These are phyloP conservation scores for Triplophysa tibetana DNA, from an alignment of 2,113 vertebrate genomes.

Conservation along the genomic window DNA sequence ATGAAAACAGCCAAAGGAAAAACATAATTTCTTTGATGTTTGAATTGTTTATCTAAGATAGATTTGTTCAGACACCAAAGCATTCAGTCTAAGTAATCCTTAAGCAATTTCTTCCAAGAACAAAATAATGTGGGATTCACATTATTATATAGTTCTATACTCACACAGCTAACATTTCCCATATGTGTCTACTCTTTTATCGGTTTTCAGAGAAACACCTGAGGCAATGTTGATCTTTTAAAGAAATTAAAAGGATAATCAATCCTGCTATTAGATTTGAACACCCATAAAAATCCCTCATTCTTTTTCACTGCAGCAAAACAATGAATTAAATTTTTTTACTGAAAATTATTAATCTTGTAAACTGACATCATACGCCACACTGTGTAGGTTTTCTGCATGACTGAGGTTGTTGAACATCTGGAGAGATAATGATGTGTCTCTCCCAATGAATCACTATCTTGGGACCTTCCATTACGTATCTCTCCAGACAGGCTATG, in stretches of 20 bases:
- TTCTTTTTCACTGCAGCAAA: background rate
- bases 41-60: too few species aligned
- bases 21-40: background rate
- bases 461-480: conserved; percentile 7
- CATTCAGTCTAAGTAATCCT: too few species aligned
- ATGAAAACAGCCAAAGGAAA: background rate
- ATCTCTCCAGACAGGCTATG: background rate
- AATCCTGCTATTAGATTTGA: background rate
- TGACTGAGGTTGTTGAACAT: conserved; percentile 23
- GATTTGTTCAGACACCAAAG: too few species aligned
- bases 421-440: conserved; percentile 40
- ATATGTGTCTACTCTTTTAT: too few species aligned
- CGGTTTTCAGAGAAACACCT: background rate
- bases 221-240: background rate
- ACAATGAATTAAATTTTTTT: background rate
- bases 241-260: too few species aligned
- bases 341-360: conserved; percentile 6
- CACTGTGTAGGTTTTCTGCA: conserved; percentile 20
- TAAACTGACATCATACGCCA: background rate
- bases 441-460: conserved; percentile 20
- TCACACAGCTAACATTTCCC: too few species aligned
- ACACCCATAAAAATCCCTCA: background rate
- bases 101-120: too few species aligned
- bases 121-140: too few species aligned
- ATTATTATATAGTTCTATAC: too few species aligned